Evolutionary conservation across 2,797 vertebrate species (phyloP).

Genomic region (Bovichtus variegatus): DNA sequence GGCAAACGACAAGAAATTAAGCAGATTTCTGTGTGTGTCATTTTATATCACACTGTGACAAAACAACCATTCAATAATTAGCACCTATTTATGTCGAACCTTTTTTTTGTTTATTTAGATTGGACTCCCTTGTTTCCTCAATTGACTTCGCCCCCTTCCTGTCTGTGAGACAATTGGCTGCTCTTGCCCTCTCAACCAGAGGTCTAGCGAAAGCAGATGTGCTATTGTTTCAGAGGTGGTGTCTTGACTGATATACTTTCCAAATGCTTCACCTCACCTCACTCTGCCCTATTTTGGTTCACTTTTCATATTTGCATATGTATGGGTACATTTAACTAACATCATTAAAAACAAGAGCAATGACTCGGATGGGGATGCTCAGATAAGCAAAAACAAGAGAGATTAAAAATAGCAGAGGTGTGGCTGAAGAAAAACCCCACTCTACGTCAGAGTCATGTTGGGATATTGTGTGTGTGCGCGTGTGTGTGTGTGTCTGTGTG

Average conservation of each 20-base stretch:
- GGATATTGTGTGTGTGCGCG: conserved; percentile 4
- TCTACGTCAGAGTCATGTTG: conserved; percentile 16
- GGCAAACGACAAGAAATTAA: conserved; percentile 6
- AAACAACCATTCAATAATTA: conserved; percentile 6
- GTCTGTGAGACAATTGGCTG: conserved; percentile 55
- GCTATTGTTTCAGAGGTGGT: conserved; percentile 64
- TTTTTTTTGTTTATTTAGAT: conserved; percentile 16
- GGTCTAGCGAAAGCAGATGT: conserved; percentile 69
- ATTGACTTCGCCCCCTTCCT: conserved; percentile 47
- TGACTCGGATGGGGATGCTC: neutral
- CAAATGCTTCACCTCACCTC: conserved; percentile 29
- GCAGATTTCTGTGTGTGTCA: neutral
- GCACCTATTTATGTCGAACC: conserved; percentile 2
- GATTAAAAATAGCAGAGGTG: conserved; percentile 37
- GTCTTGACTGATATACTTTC: conserved; percentile 46
- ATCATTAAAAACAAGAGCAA: conserved; percentile 27
- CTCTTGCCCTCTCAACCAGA: conserved; percentile 58
- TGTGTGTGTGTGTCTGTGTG: conserved; percentile 2
- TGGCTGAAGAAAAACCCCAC: conserved; percentile 1
- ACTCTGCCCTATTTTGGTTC: conserved; percentile 17
- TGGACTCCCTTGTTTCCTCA: conserved; percentile 20
- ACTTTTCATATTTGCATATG: conserved; percentile 10
- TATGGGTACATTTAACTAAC: conserved; percentile 15
- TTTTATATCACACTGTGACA: conserved; percentile 3
- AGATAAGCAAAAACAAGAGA: conserved; percentile 14